Percentiles rank a stretch among this genome's conserved stretches.
phyloP scores from a whole-genome alignment of 2,113 vertebrate genomes.

The Chrysochloris asiatica region DNA sequence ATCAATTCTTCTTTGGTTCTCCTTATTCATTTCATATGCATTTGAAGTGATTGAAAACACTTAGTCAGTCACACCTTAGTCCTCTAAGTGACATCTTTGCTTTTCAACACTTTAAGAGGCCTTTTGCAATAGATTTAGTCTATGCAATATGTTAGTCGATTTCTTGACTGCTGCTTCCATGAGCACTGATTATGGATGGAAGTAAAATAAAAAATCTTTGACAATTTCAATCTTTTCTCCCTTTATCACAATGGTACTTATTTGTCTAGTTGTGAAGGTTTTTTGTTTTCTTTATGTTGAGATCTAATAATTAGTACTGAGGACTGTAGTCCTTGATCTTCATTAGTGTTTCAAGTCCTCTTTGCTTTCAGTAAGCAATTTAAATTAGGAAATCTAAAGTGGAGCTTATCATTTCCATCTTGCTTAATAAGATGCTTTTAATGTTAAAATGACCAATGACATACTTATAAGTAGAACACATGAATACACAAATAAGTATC shows the following conservation, averaged over 20 bases:
- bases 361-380: not conserved
- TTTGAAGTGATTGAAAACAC: not conserved
- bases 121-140: not conserved
- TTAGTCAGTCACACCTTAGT: too few species aligned
- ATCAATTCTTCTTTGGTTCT: not conserved
- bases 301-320: not conserved
- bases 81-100: not conserved
- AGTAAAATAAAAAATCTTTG: not conserved
- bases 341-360: not conserved
- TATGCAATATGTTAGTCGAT: not conserved
- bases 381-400: not conserved
- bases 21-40: not conserved
- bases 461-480: constrained; percentile 8
- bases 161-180: too few species aligned
- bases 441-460: not conserved
- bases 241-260: not conserved
- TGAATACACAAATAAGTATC: not conserved
- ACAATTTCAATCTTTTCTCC: not conserved
- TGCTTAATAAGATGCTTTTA: not conserved
- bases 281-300: not conserved
- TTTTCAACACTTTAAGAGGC: not conserved
- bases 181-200: not conserved
- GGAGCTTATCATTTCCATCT: not conserved
- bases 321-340: not conserved
- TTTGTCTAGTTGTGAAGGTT: not conserved